These are phyloP conservation scores for Cottoperca gobio DNA, from an alignment of 2,797 vertebrate species.

Conservation along the genomic window DNA sequence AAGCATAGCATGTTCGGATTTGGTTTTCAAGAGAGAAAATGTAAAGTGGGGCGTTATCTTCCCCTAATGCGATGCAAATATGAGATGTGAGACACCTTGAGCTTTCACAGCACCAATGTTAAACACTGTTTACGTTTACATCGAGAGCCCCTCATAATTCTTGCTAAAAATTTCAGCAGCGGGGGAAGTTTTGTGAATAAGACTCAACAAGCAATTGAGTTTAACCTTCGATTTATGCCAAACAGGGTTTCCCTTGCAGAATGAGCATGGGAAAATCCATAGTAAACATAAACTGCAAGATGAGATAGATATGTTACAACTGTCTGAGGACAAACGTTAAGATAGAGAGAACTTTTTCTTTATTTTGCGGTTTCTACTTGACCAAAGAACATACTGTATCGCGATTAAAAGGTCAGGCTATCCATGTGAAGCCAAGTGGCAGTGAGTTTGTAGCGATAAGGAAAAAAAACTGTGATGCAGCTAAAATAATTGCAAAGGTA, in stretches of 20 bases:
- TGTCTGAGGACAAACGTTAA: constrained; percentile 17
- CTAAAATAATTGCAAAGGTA: constrained; percentile 18
- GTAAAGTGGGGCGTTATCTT: constrained; percentile 62
- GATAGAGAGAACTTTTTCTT: not conserved
- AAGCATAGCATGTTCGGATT: constrained; percentile 53
- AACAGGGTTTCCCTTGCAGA: constrained; percentile 28
- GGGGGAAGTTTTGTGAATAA: constrained; percentile 45
- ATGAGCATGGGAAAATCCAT: constrained; percentile 27
- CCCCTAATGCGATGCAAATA: constrained; percentile 69
- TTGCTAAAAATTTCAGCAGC: constrained; percentile 57
- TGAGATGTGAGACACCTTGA: constrained; percentile 69
- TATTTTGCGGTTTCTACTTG: not conserved
- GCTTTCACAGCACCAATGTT: constrained; percentile 57
- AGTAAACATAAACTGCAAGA: constrained; percentile 38
- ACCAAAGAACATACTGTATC: constrained; percentile 1
- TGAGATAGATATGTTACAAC: constrained; percentile 20
- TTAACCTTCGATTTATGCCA: constrained; percentile 51
- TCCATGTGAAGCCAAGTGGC: constrained; percentile 4
- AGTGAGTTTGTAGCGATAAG: constrained; percentile 4
- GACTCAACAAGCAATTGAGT: constrained; percentile 38
- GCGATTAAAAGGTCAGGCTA: constrained; percentile 22
- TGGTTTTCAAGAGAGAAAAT: constrained; percentile 65
- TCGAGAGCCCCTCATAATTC: constrained; percentile 55
- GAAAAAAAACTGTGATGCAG: constrained; percentile 5
- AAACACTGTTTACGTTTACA: constrained; percentile 64